Evolutionary conservation across 2,888 invertebrate species (phyloP).

Genomic region (Epinotia nisella): DNA sequence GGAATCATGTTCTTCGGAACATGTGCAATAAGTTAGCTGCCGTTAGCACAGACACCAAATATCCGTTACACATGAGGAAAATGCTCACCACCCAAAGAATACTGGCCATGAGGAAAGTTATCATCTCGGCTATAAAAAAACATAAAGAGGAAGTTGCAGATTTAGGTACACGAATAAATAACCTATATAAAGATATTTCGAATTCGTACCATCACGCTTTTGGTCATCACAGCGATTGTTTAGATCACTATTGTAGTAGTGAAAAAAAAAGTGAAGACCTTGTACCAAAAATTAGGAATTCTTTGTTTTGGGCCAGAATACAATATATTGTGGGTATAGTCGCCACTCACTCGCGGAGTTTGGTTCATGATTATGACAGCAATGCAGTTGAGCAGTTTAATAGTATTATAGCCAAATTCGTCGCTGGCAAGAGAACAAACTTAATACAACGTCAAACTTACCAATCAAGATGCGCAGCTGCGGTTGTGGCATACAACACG

Average conservation of each 20-base stretch:
- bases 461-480: conserved; percentile 7
- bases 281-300: background rate
- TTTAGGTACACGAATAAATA: background rate
- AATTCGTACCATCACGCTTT: conserved; percentile 1
- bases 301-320: conserved; percentile 1
- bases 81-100: conserved; percentile 6
- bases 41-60: too few relatives aligned
- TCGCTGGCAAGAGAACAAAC: conserved; percentile 1
- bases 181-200: background rate
- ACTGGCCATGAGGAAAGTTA: conserved; percentile 6
- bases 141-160: background rate
- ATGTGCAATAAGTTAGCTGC: background rate
- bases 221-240: conserved; percentile 2
- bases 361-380: background rate
- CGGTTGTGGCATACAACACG: conserved; percentile 5
- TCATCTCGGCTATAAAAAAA: background rate
- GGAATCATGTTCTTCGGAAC: conserved; percentile 1
- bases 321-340: conserved; percentile 6
- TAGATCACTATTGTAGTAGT: conserved; percentile 3
- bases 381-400: conserved; percentile 4
- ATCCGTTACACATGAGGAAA: background rate
- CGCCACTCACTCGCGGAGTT: conserved; percentile 2
- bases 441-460: conserved; percentile 4
- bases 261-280: conserved; percentile 3
- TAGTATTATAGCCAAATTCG: background rate